Evolutionary conservation across 2,888 invertebrate genomes (phyloP).

Genomic region (Eudemis profundana): DNA sequence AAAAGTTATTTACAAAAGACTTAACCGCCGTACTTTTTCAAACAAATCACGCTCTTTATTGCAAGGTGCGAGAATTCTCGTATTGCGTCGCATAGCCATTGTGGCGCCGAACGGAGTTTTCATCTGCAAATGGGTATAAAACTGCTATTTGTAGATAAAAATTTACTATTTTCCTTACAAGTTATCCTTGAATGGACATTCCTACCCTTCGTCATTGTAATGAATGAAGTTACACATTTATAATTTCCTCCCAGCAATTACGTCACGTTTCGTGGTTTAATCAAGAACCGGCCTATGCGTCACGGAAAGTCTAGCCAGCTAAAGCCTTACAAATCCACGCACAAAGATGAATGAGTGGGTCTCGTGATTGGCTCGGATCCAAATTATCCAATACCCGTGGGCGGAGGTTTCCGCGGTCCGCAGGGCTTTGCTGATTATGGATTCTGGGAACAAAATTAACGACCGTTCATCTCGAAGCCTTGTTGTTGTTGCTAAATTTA

Average conservation of each 20-base stretch:
- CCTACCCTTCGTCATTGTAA: neutral
- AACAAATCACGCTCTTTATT: neutral
- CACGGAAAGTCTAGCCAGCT: slow-evolving; percentile 7
- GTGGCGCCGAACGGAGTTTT: slow-evolving; percentile 46
- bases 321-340: slow-evolving; percentile 6
- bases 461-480: neutral
- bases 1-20: neutral
- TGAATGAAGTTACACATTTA: slow-evolving; percentile 8
- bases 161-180: slow-evolving; percentile 18
- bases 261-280: neutral
- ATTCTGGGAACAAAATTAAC: slow-evolving; percentile 7
- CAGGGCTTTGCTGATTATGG: slow-evolving; percentile 11
- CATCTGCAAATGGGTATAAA: slow-evolving; percentile 30
- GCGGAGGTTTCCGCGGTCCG: slow-evolving; percentile 46
- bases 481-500: neutral
- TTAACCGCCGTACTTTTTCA: neutral
- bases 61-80: neutral
- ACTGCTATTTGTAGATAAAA: slow-evolving; percentile 37
- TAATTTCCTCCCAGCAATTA: neutral
- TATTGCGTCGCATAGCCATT: slow-evolving; percentile 49
- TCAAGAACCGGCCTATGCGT: neutral
- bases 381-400: slow-evolving; percentile 58
- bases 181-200: slow-evolving; percentile 8
- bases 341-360: slow-evolving; percentile 49
- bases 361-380: slow-evolving; percentile 60